A percentile compares a stretch with the other conserved stretches of the same genome.
These are phyloP conservation scores for Dromas ardeola DNA, from an alignment of 2,113 vertebrate genomes.

Conservation along the genomic window DNA sequence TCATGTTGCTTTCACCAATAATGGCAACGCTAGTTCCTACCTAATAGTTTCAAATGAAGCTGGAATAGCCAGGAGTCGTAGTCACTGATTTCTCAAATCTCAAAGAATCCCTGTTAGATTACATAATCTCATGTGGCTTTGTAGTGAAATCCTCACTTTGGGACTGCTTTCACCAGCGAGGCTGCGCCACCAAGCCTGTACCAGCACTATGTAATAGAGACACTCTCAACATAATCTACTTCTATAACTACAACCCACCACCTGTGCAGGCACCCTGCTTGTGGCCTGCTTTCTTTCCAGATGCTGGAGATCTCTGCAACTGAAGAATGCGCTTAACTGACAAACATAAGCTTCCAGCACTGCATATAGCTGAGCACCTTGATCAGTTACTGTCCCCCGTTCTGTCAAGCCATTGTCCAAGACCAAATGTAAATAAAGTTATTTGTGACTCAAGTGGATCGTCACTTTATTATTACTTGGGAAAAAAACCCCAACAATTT, in stretches of 20 bases:
- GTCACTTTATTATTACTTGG: not conserved
- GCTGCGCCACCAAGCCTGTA: not conserved
- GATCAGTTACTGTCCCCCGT: not conserved
- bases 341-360: not conserved
- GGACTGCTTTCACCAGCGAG: not conserved
- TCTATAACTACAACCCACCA: not conserved
- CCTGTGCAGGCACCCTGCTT: rapidly evolving
- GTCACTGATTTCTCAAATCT: not conserved
- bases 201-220: not conserved
- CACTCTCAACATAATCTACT: not conserved
- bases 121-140: not conserved
- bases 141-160: not conserved
- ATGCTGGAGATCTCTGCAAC: not conserved
- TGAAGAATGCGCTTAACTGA: not conserved
- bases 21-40: not conserved
- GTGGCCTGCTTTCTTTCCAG: not conserved
- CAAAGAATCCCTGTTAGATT: not conserved
- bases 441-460: not conserved
- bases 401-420: not conserved
- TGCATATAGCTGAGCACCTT: not conserved
- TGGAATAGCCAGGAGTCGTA: not conserved
- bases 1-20: not conserved
- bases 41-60: not conserved
- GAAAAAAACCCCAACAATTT: not conserved
- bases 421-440: not conserved